phyloP scores from a whole-genome alignment of 2,888 invertebrate genomes.

The Diplazon laetatorius region DNA sequence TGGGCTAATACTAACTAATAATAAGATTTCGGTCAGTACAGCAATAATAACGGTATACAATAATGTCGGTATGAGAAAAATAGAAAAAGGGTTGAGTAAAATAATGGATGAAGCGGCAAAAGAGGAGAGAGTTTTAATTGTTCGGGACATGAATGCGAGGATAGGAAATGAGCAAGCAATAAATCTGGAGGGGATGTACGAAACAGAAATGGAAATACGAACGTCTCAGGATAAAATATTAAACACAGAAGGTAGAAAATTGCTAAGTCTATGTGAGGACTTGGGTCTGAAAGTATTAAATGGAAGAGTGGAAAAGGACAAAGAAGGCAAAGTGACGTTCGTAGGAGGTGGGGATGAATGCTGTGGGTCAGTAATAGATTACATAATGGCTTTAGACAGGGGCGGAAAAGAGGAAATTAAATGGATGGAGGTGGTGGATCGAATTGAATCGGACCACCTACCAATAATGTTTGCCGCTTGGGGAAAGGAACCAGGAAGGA shows the following conservation, averaged over 20 bases:
- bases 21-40: not conserved
- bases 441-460: slow-evolving; percentile 45
- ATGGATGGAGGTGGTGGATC: slow-evolving; percentile 4
- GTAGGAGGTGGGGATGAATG: slow-evolving; percentile 17
- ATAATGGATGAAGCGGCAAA: not conserved
- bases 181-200: not conserved
- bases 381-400: not conserved
- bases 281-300: slow-evolving; percentile 32
- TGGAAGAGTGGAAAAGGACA: slow-evolving; percentile 30
- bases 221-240: slow-evolving; percentile 27
- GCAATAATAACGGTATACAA: slow-evolving; percentile 3
- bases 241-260: slow-evolving; percentile 23
- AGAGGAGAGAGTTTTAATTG: not conserved
- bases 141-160: slow-evolving; percentile 11
- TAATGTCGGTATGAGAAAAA: not conserved
- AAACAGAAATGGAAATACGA: not conserved
- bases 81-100: not conserved
- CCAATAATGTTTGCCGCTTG: slow-evolving; percentile 7
- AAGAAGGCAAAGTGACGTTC: slow-evolving; percentile 34
- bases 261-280: slow-evolving; percentile 30
- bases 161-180: slow-evolving; percentile 15
- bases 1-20: not conserved
- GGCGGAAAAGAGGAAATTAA: slow-evolving; percentile 12
- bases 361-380: slow-evolving; percentile 31
- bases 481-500: no score